These are phyloP conservation scores for Aplysina aerophoba DNA, from an alignment of 37 sponge, comb jelly and placozoan species.

Conservation along the genomic window DNA sequence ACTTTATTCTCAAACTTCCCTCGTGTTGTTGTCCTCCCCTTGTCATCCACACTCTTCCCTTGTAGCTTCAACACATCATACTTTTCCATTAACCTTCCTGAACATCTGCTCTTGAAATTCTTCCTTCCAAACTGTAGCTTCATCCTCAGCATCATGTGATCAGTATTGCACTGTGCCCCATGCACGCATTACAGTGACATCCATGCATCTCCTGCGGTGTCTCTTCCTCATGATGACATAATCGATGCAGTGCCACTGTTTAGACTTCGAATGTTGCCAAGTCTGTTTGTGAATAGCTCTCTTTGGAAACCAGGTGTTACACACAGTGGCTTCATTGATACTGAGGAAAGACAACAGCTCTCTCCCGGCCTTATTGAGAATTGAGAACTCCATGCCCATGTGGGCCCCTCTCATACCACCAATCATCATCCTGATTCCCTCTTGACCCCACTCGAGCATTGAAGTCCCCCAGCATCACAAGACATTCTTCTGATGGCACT, in stretches of 20 bases:
- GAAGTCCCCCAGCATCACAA: conserved; percentile 33
- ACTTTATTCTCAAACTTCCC: conserved; percentile 3
- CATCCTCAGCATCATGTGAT: conserved; percentile 10
- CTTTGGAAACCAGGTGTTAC: conserved; percentile 55
- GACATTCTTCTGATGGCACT: neutral
- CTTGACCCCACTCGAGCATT: conserved; percentile 28
- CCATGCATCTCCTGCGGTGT: conserved; percentile 35
- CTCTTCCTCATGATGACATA: conserved; percentile 37
- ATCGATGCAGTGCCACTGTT: conserved; percentile 44
- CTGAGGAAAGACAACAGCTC: conserved; percentile 33
- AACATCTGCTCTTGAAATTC: neutral
- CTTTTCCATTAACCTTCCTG: neutral
- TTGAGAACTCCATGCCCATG: neutral
- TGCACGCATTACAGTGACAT: conserved; percentile 36
- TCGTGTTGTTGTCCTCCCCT: conserved; percentile 18
- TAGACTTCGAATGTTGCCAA: conserved; percentile 26
- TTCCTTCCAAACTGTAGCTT: neutral
- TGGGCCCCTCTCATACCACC: conserved; percentile 33
- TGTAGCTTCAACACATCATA: conserved; percentile 29
- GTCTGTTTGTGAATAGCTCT: conserved; percentile 48
- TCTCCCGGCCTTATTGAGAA: conserved; percentile 30
- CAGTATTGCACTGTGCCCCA: conserved; percentile 36
- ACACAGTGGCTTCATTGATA: conserved; percentile 32
- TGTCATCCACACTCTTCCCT: conserved; percentile 20
- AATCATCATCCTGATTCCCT: conserved; percentile 10